phyloP scores from a whole-genome alignment of 2,888 invertebrate species.

The Patella caerulea region DNA sequence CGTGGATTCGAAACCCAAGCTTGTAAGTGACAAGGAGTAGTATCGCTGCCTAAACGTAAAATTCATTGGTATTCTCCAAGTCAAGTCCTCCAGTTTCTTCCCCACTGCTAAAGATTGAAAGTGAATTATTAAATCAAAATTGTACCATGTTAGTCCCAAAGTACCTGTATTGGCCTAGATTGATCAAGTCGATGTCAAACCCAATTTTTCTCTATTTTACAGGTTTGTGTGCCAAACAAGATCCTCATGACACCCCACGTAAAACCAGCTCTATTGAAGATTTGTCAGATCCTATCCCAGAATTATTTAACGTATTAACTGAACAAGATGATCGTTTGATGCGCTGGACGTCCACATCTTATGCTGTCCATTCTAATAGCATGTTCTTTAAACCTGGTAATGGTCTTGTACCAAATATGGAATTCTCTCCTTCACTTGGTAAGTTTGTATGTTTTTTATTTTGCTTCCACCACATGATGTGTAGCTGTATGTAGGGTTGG shows the following conservation, averaged over 20 bases:
- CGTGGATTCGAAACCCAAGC: no score
- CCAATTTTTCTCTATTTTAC: slow-evolving; percentile 52
- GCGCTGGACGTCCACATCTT: slow-evolving; percentile 89
- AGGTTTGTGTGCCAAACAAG: slow-evolving; percentile 93
- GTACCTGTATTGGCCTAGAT: no score
- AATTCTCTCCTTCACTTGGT: slow-evolving; percentile 5
- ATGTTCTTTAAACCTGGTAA: slow-evolving; percentile 66
- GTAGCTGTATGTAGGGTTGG: no score
- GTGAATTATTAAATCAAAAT: no score
- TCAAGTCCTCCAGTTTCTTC: no score
- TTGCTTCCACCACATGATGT: no score
- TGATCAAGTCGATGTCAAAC: background rate
- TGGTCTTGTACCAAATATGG: slow-evolving; percentile 17
- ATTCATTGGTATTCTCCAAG: no score
- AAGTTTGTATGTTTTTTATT: background rate
- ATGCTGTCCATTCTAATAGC: slow-evolving; percentile 77
- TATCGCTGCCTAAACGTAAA: no score
- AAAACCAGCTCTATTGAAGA: slow-evolving; percentile 90
- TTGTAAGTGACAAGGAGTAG: no score
- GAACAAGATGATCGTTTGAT: slow-evolving; percentile 81
- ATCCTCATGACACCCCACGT: slow-evolving; percentile 82
- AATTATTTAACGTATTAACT: slow-evolving; percentile 86
- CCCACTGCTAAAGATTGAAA: no score
- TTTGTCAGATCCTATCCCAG: slow-evolving; percentile 84
- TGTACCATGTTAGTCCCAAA: no score